Base-by-base conservation (phyloP, 2,797 vertebrate genomes). In the Rachycentron canadum region DNA sequence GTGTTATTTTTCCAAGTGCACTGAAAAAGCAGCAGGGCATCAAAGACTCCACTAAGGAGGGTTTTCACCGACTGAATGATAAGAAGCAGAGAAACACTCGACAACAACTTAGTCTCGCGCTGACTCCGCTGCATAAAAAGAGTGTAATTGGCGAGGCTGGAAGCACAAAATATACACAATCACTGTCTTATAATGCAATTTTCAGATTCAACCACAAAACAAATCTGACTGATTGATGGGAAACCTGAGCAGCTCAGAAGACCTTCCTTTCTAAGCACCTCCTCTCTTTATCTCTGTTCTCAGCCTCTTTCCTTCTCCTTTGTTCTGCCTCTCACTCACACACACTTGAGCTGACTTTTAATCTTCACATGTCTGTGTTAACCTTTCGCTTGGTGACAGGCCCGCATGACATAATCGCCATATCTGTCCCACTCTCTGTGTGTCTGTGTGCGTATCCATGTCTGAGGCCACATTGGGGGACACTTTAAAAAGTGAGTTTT, bases 301-400 rank as follows among this genome's bases (percentile, higher is more conserved):
- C 50, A 60, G 53, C 53, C 65, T 66, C 40, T 67, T 49, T 12
- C 40, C 19, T 28, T n/a, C 63, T 41, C 59, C 34, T 66, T 76
- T 73, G 58, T 74, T 58, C 65, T 0, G 1, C 43, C 47, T 76
- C 78, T 84, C 73, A 41, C 38, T 83, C 88, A 73, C 85, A 86
- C 82, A 76, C 82, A 89, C 88, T 91, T 75, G 47, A 89, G 66
- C 58, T 30, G 53, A 81, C 86, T 74, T 70, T 50, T 32, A 58
- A 43, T 77, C 79, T 64, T 79, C 21, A 13, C 80, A 76, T 25
- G 71, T 86, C 82, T 56, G 65, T 3, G 72, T 60, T 85, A 77
- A 88, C 92, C 90, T 90, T 86, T 82, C 2, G 32, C 77, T 64
- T 1, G 84, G 81, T 90, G 91, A 92, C 88, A 92, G 88, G 72